These are phyloP conservation scores for Chorisops tibialis DNA, from an alignment of 2,888 invertebrate genomes.

Conservation along the genomic window DNA sequence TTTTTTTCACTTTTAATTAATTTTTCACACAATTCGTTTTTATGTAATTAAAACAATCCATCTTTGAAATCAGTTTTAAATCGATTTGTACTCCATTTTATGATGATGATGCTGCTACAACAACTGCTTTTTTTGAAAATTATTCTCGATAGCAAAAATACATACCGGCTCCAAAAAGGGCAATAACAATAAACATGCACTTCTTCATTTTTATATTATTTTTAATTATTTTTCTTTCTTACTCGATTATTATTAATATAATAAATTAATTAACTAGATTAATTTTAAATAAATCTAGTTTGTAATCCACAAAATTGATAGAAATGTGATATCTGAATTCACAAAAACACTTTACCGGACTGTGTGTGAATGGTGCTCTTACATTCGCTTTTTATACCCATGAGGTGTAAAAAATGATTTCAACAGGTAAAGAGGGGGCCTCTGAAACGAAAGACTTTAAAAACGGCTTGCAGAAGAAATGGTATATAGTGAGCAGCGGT, in stretches of 20 bases:
- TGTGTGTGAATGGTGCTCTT: conserved; percentile 52
- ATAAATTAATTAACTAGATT: conserved; percentile 19
- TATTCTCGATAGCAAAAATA: conserved; percentile 44
- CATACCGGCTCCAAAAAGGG: conserved; percentile 67
- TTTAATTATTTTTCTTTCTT: conserved; percentile 31
- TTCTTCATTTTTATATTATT: conserved; percentile 47
- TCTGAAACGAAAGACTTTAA: conserved; percentile 14
- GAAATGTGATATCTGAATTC: conserved; percentile 25
- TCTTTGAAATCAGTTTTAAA: no score
- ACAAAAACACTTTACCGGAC: conserved; percentile 50
- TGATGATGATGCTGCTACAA: no score
- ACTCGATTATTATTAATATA: conserved; percentile 2
- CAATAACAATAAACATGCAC: conserved; percentile 58
- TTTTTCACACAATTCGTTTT: no score
- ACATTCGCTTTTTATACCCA: conserved; percentile 55
- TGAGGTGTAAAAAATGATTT: conserved; percentile 37
- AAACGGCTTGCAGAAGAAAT: conserved; percentile 4
- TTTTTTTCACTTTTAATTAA: no score
- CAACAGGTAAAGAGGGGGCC: conserved; percentile 34
- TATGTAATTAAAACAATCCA: no score
- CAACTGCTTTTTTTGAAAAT: no score
- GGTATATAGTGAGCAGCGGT: conserved; percentile 4
- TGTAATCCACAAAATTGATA: conserved; percentile 8
- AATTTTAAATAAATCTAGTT: conserved; percentile 10
- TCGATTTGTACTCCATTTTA: no score